These are phyloP conservation scores for Aphyosemion australe DNA, from an alignment of 2,113 vertebrate genomes.

Conservation along the genomic window DNA sequence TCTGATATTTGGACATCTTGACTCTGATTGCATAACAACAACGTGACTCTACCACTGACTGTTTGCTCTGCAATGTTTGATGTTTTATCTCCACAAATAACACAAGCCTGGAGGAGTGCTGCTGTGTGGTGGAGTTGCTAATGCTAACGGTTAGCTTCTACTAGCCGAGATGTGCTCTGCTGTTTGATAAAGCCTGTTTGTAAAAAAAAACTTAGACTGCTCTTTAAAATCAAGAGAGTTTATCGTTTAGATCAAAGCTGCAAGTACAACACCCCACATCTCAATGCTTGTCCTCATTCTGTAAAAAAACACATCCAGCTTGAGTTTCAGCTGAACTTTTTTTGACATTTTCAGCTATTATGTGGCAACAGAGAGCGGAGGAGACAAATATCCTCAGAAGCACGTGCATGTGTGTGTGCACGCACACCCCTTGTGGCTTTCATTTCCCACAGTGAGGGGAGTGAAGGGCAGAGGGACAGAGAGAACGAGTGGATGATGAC, in stretches of 20 bases:
- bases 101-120: no score
- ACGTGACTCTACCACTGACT: no score
- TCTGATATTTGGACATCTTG: no score
- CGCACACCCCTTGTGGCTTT: slow-evolving; percentile 35
- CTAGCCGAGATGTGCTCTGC: no score
- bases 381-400: not conserved
- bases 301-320: slow-evolving; percentile 6
- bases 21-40: no score
- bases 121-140: no score
- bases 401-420: slow-evolving; percentile 3
- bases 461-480: slow-evolving; percentile 25
- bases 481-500: slow-evolving; percentile 51
- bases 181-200: not conserved
- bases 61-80: no score
- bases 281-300: not conserved
- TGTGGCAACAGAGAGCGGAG: slow-evolving; percentile 26
- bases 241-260: slow-evolving; percentile 5
- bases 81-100: no score
- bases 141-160: no score
- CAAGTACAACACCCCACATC: slow-evolving; percentile 1
- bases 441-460: slow-evolving; percentile 36
- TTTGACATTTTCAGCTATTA: slow-evolving; percentile 46
- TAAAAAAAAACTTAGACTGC: not conserved
- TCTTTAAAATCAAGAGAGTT: not conserved
- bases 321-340: slow-evolving; percentile 32